These are phyloP conservation scores for Parazoanthus atlanticus DNA, from an alignment of 92 coral and sea anemone species.

Conservation along the genomic window DNA sequence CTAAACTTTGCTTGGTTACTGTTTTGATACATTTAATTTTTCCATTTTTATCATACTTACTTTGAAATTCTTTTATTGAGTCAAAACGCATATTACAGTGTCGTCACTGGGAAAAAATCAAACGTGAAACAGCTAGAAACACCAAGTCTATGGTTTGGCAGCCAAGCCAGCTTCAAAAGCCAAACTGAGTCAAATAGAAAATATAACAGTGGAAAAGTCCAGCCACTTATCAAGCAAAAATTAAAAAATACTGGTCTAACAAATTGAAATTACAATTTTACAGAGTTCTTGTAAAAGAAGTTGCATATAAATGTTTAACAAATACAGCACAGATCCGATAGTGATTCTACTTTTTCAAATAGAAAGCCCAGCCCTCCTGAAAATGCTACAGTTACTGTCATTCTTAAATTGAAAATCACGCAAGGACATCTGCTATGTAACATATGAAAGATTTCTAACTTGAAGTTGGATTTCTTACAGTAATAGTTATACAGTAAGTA, in stretches of 20 bases:
- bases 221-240: slow-evolving; percentile 10
- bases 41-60: neutral
- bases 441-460: too few species aligned
- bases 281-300: neutral
- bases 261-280: neutral
- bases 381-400: neutral
- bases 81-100: neutral
- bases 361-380: neutral
- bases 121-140: neutral
- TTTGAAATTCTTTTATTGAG: too few species aligned
- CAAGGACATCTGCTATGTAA: too few species aligned
- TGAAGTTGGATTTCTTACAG: too few species aligned
- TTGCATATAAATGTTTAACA: neutral
- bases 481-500: too few species aligned
- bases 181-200: neutral
- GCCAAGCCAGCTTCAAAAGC: slow-evolving; percentile 25
- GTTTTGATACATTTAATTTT: neutral
- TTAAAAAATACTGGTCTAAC: neutral
- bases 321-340: too few species aligned
- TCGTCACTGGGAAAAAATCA: neutral
- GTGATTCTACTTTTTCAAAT: too few species aligned
- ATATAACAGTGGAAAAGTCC: slow-evolving; percentile 5
- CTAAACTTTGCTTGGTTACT: neutral
- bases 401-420: neutral
- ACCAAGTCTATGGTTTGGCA: slow-evolving; percentile 7